These are phyloP conservation scores for Asarcornis scutulata DNA, from an alignment of 2,113 vertebrate genomes.

Conservation along the genomic window DNA sequence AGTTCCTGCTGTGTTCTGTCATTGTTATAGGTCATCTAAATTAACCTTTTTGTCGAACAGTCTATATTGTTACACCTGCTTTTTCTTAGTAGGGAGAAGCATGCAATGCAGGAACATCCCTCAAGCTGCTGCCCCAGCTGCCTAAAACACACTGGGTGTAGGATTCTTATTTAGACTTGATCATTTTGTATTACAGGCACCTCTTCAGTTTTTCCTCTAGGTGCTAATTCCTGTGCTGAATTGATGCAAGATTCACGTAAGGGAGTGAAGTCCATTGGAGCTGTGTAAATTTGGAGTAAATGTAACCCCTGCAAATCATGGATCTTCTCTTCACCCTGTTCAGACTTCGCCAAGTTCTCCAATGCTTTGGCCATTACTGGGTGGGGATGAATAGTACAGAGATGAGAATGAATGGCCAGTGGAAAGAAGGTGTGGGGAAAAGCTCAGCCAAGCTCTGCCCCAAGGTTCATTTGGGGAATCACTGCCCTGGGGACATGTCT, in stretches of 20 bases:
- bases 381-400: background rate
- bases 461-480: background rate
- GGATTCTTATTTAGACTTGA: background rate
- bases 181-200: background rate
- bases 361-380: background rate
- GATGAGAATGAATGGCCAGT: background rate
- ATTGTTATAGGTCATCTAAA: background rate
- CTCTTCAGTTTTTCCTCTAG: background rate
- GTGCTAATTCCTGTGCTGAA: background rate
- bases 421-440: background rate
- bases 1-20: background rate
- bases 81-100: background rate
- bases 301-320: background rate
- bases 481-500: background rate
- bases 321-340: background rate
- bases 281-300: background rate
- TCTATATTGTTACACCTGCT: background rate
- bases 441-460: background rate
- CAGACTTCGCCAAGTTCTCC: background rate
- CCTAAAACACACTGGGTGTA: background rate
- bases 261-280: rapidly evolving
- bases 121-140: background rate
- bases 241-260: background rate
- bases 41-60: background rate
- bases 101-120: background rate